Conservation (phyloP, 2,888 invertebrate genomes). For the Tubulanus polymorphus region DNA sequence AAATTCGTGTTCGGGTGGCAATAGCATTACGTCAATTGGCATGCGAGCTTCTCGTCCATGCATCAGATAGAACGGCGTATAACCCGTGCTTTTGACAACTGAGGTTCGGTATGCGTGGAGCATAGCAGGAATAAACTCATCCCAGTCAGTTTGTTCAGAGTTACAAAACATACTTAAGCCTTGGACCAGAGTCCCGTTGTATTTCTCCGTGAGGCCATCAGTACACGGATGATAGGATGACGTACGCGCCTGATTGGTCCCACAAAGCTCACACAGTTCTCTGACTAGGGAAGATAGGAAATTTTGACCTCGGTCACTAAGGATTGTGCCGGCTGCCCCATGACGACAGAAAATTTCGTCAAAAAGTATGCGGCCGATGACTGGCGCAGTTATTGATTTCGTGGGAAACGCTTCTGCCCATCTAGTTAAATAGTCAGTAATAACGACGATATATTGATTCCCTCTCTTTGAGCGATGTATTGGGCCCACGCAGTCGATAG, state of each 20-base stretch:
- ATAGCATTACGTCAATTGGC: neutral
- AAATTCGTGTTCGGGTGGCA: neutral
- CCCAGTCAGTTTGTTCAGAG: neutral
- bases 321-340: neutral
- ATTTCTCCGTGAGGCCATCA: neutral
- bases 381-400: constrained; percentile 21
- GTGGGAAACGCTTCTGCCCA: constrained; percentile 26
- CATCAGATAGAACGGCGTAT: neutral
- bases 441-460: constrained; percentile 18
- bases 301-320: neutral
- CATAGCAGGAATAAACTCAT: neutral
- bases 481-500: constrained; percentile 21
- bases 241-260: neutral
- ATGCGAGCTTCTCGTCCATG: neutral
- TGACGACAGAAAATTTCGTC: neutral
- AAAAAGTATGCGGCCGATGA: constrained; percentile 5
- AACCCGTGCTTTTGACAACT: neutral
- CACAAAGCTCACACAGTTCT: neutral
- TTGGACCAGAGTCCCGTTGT: neutral
- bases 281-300: neutral
- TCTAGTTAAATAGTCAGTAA: constrained; percentile 17
- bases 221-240: neutral
- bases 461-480: constrained; percentile 17
- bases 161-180: neutral
- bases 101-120: neutral